Evolutionary conservation across 2,888 invertebrate genomes (phyloP), one percentile per base, ranked within the genome.

Genomic region (Sinelater perroti): DNA sequence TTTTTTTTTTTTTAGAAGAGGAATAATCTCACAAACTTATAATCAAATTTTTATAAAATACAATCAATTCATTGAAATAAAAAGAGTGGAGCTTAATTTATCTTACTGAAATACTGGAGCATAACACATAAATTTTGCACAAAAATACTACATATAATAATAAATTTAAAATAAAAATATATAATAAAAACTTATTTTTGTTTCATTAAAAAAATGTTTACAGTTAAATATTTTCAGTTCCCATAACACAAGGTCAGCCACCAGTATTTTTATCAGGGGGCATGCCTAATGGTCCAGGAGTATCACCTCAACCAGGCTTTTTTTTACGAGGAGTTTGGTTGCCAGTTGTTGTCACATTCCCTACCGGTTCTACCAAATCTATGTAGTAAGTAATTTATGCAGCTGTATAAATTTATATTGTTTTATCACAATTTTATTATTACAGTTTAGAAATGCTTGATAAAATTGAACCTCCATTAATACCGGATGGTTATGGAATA

Each of bases 401-500:
- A n/a, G n/a, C n/a, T n/a, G n/a, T n/a, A n/a, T n/a, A n/a, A n/a
- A n/a, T 3, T 33, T 6, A 3, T 6, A 2, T 33, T 33, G n/a
- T n/a, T n/a, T n/a, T n/a, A n/a, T n/a, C n/a, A n/a, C n/a, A n/a
- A n/a, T n/a, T n/a, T n/a, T n/a, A n/a, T n/a, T n/a, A n/a, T n/a
- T 45, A n/a, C 18, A 95, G 96, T 73, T 83, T 98, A 75, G 99
- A 99, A 77, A 92, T 97, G 90, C 77, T 97, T 69, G 99, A 99
- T 73, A 95, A 97, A 75, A 85, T 90, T 11, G 98, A 99, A 70
- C 93, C 97, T 4, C 97, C 97, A 0, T 78, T 85, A 7, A 91
- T 98, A 65, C 93, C 94, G n/a, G 97, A 98, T 64, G 97, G 98
- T 1, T 99, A 98, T 79, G 96, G 97, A 2, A 91, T 99, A 58